Base-by-base conservation (phyloP, 1,140 invertebrate genomes). In the Drosophila takahashii region DNA sequence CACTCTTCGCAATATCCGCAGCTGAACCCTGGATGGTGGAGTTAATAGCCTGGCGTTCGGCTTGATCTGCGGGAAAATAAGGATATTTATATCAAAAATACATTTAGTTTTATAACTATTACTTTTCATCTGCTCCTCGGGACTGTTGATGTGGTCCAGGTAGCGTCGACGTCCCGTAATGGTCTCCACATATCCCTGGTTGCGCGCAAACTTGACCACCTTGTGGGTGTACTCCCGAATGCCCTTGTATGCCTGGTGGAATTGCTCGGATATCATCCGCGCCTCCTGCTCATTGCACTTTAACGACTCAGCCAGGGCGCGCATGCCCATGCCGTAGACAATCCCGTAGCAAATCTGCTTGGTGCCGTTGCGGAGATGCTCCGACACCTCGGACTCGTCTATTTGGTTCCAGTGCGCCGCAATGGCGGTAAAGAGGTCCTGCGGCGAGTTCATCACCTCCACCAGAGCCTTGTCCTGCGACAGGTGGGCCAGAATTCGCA, bases 311-410 rank as follows among this genome's bases (percentile, higher is more conserved):
- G 96, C 94, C n/a, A 99, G 93, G 1, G 96, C 94, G 86, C 95
- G 97, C 11, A 95, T 93, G 10, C 98, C 97, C 95, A 99, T 99
- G n/a, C 98, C 98, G 92, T 99, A 99, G 50, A 99, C 96, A 76
- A 99, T 98, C 8, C 97, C 98, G 93, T 99, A 99, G 83, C 97
- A 98, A 13, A 99, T 94, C 93, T 99, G 95, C 92, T 99, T 99
- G 0, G 97, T 96, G 81, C 96, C 95, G 80, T 98, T 96, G 47
- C 98, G 94, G 74, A 97, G 93, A 56, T 95, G 94, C 48, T 95
- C 94, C 15, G 85, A 92, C 83, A 96, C 96, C 83, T 95, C 87
- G 18, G 94, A 85, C 60, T 95, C 94, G 0, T 93, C 47, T 26
- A 96, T 93, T 16, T 94, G 93, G 81, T 97, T 96, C 96, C 97